Evolutionary conservation across 1,140 invertebrate genomes (phyloP), one percentile per base, ranked within the genome.

Genomic region (Apis florea): DNA sequence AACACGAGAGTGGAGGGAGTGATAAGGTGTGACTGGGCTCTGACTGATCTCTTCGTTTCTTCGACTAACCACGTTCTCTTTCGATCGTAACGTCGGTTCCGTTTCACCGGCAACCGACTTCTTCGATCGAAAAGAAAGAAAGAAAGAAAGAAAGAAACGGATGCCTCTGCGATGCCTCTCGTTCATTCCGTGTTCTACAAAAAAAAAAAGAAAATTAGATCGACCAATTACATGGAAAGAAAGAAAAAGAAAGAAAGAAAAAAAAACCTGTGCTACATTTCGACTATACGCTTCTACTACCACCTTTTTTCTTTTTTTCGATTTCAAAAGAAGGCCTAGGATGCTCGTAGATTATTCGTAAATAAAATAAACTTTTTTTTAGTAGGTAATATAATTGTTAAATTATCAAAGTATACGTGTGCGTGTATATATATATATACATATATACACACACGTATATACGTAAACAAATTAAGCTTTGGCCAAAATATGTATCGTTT

Each of bases 261-360:
- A 78, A 49, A 54, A 79, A n/a, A 83, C 73, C 84, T 85, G 80
- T 81, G 84, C 85, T 83, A 72, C 63, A 4, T 69, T 70, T 79
- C 70, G 26, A 83, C 84, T 53, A 76, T 86, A n/a, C n/a, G 83
- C 84, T 86, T 86, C 68, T 83, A 64, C 70, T 79, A 19, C 17
- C 17, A 2, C 19, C 19, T 58, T 58, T 58, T 21, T 54, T 54
- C 13, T 61, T 61, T 79, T 86, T 13, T 68, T 68, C 79, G 12
- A 53, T 79, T 73, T 67, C 31, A 40, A 76, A 83, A 84, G 85
- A 89, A 86, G 88, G 90, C 91, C 91, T 92, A 92, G 90, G 92
- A 93, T 92, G 91, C 92, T 92, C 92, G 90, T 92, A 92, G 90
- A 91, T 85, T 83, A 91, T 85, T 83, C 85, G 83, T 89, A n/a